These are phyloP conservation scores for Myotis vivesi DNA, from an alignment of 2,797 vertebrate genomes.

Conservation along the genomic window DNA sequence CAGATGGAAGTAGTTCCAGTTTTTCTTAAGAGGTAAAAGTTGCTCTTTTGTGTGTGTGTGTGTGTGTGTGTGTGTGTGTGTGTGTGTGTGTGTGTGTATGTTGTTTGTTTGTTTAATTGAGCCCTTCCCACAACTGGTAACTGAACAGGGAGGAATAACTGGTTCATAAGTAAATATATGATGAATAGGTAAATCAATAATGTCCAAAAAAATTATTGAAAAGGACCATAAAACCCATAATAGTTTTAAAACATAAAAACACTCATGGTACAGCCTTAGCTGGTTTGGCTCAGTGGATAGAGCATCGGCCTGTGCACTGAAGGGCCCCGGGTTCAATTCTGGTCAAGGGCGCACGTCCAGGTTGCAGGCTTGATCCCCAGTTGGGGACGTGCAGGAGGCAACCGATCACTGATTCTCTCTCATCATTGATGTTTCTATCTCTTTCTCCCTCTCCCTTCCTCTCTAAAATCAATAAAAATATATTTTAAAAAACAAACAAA, in stretches of 20 bases:
- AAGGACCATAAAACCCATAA: not conserved
- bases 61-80: not conserved
- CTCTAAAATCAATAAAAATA: too few species aligned
- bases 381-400: too few species aligned
- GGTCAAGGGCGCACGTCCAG: too few species aligned
- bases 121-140: not conserved
- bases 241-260: not conserved
- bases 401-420: too few species aligned
- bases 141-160: not conserved
- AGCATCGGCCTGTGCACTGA: too few species aligned
- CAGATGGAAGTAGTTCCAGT: not conserved
- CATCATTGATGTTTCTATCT: too few species aligned
- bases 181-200: not conserved
- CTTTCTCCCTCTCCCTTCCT: too few species aligned
- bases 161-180: not conserved
- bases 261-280: not conserved
- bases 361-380: too few species aligned
- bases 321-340: too few species aligned
- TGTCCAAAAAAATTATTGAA: not conserved
- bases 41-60: not conserved
- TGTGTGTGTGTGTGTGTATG: too few species aligned
- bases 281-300: too few species aligned
- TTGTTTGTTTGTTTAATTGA: not conserved
- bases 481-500: not conserved
- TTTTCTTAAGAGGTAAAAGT: constrained; percentile 76